Percentiles rank a stretch among this genome's conserved stretches.
phyloP scores from a whole-genome alignment of 2,797 vertebrate genomes.

The Peromyscus melanophrys region DNA sequence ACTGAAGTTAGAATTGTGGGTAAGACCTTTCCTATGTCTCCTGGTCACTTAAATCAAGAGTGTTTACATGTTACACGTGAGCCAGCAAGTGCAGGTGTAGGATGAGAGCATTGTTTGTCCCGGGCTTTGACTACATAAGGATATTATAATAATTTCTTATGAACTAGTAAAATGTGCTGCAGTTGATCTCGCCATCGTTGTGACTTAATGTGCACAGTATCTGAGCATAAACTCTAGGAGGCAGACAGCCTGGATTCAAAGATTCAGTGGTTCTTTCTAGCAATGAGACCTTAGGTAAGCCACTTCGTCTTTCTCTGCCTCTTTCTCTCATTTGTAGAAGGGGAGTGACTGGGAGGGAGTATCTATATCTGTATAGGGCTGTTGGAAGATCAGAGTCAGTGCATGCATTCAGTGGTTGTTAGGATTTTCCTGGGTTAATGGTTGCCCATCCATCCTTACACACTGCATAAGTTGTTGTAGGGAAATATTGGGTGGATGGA shows the following conservation, averaged over 20 bases:
- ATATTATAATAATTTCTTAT: background rate
- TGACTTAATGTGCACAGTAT: background rate
- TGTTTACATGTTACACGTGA: background rate
- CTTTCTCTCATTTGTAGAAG: background rate
- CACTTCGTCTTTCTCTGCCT: background rate
- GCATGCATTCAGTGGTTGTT: background rate
- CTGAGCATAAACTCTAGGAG: background rate
- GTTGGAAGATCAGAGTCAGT: background rate
- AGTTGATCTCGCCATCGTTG: background rate
- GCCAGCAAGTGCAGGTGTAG: background rate
- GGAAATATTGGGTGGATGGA: background rate
- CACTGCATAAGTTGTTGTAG: background rate
- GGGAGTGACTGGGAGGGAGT: background rate
- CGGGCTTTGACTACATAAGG: background rate
- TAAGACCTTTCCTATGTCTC: background rate
- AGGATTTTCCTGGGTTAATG: background rate
- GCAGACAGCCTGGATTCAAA: background rate
- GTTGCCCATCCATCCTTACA: background rate
- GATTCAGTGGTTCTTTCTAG: background rate
- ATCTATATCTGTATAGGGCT: no score
- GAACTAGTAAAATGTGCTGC: background rate
- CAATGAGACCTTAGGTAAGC: background rate
- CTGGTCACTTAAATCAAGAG: slow-evolving; percentile 10
- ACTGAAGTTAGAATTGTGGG: background rate
- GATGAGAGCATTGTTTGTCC: background rate